A percentile compares a stretch with the other conserved stretches of the same genome.
phyloP scores from a whole-genome alignment of 2,888 invertebrate species.

The Erebia ligea region DNA sequence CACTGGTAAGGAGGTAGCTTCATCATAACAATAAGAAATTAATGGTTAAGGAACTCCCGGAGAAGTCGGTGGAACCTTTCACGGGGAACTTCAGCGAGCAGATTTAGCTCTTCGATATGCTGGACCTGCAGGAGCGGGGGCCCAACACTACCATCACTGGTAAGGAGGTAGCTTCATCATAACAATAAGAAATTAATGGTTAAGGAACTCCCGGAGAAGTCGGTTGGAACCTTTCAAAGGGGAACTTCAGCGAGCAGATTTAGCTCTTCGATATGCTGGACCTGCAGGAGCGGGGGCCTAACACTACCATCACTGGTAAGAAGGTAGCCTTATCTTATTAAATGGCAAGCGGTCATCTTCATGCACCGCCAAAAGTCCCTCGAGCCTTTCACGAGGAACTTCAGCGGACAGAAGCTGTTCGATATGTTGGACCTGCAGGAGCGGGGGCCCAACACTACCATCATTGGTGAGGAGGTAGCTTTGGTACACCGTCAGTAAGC shows the following conservation, averaged over 20 bases:
- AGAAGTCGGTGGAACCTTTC: constrained; percentile 95
- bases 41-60: too few relatives aligned
- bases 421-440: constrained; percentile 89
- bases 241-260: too few relatives aligned
- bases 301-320: too few relatives aligned
- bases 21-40: too few relatives aligned
- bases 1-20: constrained; percentile 73
- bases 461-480: constrained; percentile 79
- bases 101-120: constrained; percentile 91
- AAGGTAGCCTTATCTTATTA: too few relatives aligned
- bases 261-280: too few relatives aligned
- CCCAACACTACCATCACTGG: constrained; percentile 87
- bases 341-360: constrained; percentile 97
- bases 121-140: constrained; percentile 85
- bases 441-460: constrained; percentile 85
- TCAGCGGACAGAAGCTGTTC: constrained; percentile 89
- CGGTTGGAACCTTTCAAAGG: too few relatives aligned
- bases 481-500: constrained; percentile 92
- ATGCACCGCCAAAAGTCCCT: constrained; percentile 95
- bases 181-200: too few relatives aligned
- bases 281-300: too few relatives aligned
- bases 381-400: constrained; percentile 95
- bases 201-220: too few relatives aligned
- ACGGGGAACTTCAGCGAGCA: constrained; percentile 92
- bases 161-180: constrained; percentile 49